These are phyloP conservation scores for Lerema accius DNA, from an alignment of 1,140 invertebrate species.

Conservation along the genomic window DNA sequence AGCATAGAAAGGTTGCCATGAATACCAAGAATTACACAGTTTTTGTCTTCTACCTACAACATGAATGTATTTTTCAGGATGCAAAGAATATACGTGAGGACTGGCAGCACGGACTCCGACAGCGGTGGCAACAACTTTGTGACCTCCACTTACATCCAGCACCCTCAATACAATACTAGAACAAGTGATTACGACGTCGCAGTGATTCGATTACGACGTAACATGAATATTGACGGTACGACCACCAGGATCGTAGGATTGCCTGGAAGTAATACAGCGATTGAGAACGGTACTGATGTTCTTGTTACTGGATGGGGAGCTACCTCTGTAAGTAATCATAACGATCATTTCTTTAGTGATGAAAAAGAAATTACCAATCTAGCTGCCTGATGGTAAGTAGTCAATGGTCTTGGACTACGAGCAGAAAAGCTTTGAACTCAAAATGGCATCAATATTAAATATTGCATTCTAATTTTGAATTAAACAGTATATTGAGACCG, in stretches of 20 bases:
- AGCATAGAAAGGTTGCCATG: too few relatives aligned
- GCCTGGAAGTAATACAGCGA: slow-evolving; percentile 18
- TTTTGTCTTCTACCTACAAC: too few relatives aligned
- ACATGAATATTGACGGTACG: slow-evolving; percentile 47
- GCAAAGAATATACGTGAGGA: slow-evolving; percentile 45
- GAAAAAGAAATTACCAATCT: too few relatives aligned
- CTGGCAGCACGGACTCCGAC: slow-evolving; percentile 48
- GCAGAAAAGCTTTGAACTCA: too few relatives aligned
- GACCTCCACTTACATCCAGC: slow-evolving; percentile 39
- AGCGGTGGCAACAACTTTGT: slow-evolving; percentile 47
- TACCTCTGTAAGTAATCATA: slow-evolving; percentile 69
- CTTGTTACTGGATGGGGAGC: slow-evolving; percentile 69
- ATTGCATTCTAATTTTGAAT: too few relatives aligned
- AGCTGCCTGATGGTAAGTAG: too few relatives aligned
- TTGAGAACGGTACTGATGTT: slow-evolving; percentile 47
- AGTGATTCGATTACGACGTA: slow-evolving; percentile 38
- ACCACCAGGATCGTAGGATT: slow-evolving; percentile 45
- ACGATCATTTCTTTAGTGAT: too few relatives aligned
- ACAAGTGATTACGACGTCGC: slow-evolving; percentile 62
- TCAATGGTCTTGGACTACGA: too few relatives aligned
- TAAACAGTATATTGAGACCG: too few relatives aligned
- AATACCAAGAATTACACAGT: too few relatives aligned
- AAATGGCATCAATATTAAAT: too few relatives aligned
- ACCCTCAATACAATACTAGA: slow-evolving; percentile 56
- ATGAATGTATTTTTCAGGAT: too few relatives aligned